These are phyloP conservation scores for Temnothorax rugatulus DNA, from an alignment of 2,888 invertebrate species.

Conservation along the genomic window DNA sequence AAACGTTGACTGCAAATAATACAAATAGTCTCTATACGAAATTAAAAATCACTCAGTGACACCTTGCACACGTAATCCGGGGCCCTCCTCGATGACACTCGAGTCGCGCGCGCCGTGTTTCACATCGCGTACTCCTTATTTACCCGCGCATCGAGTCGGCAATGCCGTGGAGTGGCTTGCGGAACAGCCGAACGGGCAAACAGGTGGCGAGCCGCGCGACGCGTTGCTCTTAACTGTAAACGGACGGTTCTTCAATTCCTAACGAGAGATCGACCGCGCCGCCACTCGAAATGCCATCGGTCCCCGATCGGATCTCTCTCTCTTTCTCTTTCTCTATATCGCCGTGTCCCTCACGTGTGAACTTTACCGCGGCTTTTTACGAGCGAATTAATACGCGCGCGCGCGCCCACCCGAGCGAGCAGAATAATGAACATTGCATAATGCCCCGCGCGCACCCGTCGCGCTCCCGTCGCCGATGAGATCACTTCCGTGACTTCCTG, in stretches of 20 bases:
- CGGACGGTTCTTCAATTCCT: slow-evolving; percentile 56
- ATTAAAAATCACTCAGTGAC: slow-evolving; percentile 46
- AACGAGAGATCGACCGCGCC: slow-evolving; percentile 38
- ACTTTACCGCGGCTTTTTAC: slow-evolving; percentile 22
- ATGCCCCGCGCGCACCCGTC: slow-evolving; percentile 10
- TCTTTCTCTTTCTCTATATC: neutral
- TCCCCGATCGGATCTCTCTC: slow-evolving; percentile 22
- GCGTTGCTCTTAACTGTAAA: slow-evolving; percentile 66
- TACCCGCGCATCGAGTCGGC: slow-evolving; percentile 63
- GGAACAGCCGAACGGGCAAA: slow-evolving; percentile 68
- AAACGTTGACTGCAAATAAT: slow-evolving; percentile 54
- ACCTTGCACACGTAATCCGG: slow-evolving; percentile 24
- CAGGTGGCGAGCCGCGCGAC: slow-evolving; percentile 62
- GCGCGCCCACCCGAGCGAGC: neutral
- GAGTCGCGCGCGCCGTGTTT: slow-evolving; percentile 58
- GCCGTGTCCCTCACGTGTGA: neutral
- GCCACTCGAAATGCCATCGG: slow-evolving; percentile 42
- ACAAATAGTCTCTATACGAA: slow-evolving; percentile 35
- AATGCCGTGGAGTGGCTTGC: slow-evolving; percentile 67
- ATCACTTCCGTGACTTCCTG: slow-evolving; percentile 45
- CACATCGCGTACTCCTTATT: slow-evolving; percentile 64
- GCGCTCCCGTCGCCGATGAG: slow-evolving; percentile 21
- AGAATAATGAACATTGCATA: slow-evolving; percentile 42
- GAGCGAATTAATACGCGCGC: slow-evolving; percentile 19
- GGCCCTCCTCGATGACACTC: slow-evolving; percentile 63